phyloP scores from a whole-genome alignment of 2,113 vertebrate species.

The Perca flavescens region DNA sequence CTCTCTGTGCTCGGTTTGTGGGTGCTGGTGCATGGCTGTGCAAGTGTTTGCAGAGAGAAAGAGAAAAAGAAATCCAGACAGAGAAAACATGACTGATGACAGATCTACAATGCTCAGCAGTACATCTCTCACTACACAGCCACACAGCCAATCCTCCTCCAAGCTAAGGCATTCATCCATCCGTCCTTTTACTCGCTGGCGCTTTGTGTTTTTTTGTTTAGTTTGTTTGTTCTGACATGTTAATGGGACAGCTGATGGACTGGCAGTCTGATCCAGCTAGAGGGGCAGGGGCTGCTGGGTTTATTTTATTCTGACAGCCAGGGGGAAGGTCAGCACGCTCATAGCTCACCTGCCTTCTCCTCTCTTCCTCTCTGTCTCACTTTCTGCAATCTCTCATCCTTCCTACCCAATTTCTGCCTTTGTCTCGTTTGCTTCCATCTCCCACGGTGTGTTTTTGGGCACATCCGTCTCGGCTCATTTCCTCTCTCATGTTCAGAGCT shows the following conservation, averaged over 20 bases:
- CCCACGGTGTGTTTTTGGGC: conserved; percentile 50
- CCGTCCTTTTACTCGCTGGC: conserved; percentile 35
- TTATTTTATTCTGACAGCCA: conserved; percentile 77
- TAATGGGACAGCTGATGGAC: conserved; percentile 80
- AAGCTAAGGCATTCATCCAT: conserved; percentile 64
- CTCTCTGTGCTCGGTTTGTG: conserved; percentile 30
- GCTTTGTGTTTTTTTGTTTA: conserved; percentile 63
- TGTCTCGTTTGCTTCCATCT: conserved; percentile 51
- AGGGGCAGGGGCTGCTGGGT: conserved; percentile 62
- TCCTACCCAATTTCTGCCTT: conserved; percentile 49
- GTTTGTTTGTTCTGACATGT: conserved; percentile 80
- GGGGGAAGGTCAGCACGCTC: conserved; percentile 66
- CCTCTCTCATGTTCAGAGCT: conserved; percentile 46
- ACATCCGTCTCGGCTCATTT: conserved; percentile 63
- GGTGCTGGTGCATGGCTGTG: conserved; percentile 40
- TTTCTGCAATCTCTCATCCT: conserved; percentile 44
- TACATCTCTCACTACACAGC: conserved; percentile 64
- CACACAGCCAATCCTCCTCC: conserved; percentile 51
- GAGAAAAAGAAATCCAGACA: conserved; percentile 50
- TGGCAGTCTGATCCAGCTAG: conserved; percentile 61
- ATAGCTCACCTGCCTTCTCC: conserved; percentile 67
- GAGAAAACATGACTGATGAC: conserved; percentile 72
- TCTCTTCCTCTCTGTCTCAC: conserved; percentile 20
- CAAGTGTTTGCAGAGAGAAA: conserved; percentile 59
- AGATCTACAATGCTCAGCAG: conserved; percentile 71